A percentile compares a stretch with the other conserved stretches of the same genome.
Evolutionary conservation across 1,140 invertebrate genomes (phyloP).

Genomic region (Eurosta solidaginis): DNA sequence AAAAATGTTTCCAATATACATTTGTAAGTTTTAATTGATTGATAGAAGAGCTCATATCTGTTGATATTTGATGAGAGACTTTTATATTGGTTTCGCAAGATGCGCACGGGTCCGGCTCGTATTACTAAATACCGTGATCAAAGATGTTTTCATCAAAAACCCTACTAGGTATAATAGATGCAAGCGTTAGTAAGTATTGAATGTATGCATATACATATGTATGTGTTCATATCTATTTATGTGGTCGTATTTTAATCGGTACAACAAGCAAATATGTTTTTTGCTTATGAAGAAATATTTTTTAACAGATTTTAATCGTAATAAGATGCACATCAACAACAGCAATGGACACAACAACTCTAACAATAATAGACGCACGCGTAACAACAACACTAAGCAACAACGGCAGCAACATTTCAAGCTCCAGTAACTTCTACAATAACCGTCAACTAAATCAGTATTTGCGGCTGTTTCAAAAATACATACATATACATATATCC

Average conservation of each 20-base stretch:
- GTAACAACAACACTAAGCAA: not conserved
- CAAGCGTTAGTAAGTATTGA: too few relatives aligned
- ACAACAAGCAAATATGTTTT: not conserved
- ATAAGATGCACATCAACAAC: constrained; percentile 21
- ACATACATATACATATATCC: too few relatives aligned
- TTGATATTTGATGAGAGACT: too few relatives aligned
- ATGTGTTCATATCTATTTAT: not conserved
- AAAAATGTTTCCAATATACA: too few relatives aligned
- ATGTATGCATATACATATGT: not conserved
- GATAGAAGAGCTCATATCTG: too few relatives aligned
- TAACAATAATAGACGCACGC: not conserved
- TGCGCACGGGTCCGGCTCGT: too few relatives aligned
- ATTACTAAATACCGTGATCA: too few relatives aligned
- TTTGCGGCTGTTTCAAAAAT: not conserved
- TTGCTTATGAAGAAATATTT: constrained; percentile 17
- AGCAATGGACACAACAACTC: not conserved
- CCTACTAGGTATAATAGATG: too few relatives aligned
- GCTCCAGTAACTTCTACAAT: not conserved
- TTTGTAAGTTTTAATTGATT: too few relatives aligned
- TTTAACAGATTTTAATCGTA: constrained; percentile 11
- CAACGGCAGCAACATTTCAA: not conserved
- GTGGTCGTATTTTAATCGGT: not conserved
- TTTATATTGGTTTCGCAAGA: too few relatives aligned
- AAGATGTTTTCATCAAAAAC: too few relatives aligned
- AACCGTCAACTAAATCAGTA: not conserved